A percentile compares a stretch with the other conserved stretches of the same genome.
Conservation (phyloP, 2,797 vertebrate genomes). For the Enteromius unitaeniatus region DNA sequence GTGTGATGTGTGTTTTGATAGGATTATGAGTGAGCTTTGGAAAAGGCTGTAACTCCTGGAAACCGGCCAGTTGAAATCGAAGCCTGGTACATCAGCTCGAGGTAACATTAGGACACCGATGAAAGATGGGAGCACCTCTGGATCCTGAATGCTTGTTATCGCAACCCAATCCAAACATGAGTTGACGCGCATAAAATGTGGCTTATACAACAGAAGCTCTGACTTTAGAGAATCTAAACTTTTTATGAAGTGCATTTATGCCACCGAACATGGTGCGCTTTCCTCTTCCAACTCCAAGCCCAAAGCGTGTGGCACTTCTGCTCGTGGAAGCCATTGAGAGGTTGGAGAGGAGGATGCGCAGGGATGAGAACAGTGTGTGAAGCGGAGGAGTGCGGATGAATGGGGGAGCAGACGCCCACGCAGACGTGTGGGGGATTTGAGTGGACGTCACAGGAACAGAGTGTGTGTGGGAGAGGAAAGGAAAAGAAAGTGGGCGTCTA, state of each 20-base stretch:
- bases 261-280: constrained; percentile 28
- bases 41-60: constrained; percentile 58
- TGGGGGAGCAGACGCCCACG: constrained; percentile 58
- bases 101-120: constrained; percentile 61
- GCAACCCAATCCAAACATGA: not conserved
- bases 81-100: constrained; percentile 54
- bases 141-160: constrained; percentile 21
- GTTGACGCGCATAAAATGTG: not conserved
- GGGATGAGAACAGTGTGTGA: constrained; percentile 43
- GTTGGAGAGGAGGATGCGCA: constrained; percentile 43
- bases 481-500: constrained; percentile 73
- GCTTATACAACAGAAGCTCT: not conserved
- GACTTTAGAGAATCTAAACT: constrained; percentile 8
- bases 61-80: constrained; percentile 56
- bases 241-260: constrained; percentile 19
- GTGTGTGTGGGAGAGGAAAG: constrained; percentile 76
- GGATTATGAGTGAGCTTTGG: constrained; percentile 58
- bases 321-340: constrained; percentile 21
- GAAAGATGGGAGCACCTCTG: constrained; percentile 36
- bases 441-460: constrained; percentile 80
- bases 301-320: constrained; percentile 14
- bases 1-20: constrained; percentile 65
- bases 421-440: constrained; percentile 59
- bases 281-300: constrained; percentile 14
- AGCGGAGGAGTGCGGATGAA: constrained; percentile 58